Base-by-base conservation (phyloP, 2,888 invertebrate genomes). In the Troides aeacus region DNA sequence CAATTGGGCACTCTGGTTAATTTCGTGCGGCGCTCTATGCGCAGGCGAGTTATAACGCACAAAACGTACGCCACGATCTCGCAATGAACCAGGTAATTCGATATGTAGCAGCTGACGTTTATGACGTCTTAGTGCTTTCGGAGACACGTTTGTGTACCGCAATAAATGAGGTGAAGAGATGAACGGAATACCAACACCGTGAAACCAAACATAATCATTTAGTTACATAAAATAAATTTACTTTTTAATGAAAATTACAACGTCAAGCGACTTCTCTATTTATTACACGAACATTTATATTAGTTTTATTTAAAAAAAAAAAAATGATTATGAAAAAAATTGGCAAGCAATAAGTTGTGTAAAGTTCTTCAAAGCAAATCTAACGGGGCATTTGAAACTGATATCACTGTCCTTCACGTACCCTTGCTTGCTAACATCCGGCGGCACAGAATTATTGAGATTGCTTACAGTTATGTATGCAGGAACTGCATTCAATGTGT, bases 351-450 rank as follows among this genome's bases (percentile, higher is more conserved):
- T 15, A 46, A 46, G 15, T 46, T 57, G 56, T 71, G 61, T 67
- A 57, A 65, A 68, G 66, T 72, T 72, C 68, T 73, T 76, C 76
- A 77, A 77, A 76, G 65, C 68, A 60, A 77, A 75, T 77, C 78
- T 76, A 76, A 78, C 76, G 75, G 72, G 73, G 56, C 66, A 80
- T 82, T 82, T 83, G 78, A 78, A 80, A 79, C 84, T 72, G 84
- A 88, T 89, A 88, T 80, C 80, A 74, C 73, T 81, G 90, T 88
- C 90, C 90, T 91, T 90, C 88, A 78, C 72, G 68, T 86, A 84
- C 85, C 89, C 89, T 88, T 84, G 80, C 75, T 77, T 73, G 75
- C 73, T 75, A 80, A 88, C 86, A 88, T 88, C 88, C 88, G 88
- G 86, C 81, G 80, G 68, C 72, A 75, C 74, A 75, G 74, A 73